Percentiles rank a stretch among this genome's conserved stretches.
Evolutionary conservation across 2,113 vertebrate species (phyloP).

Genomic region (Barnardius zonarius): DNA sequence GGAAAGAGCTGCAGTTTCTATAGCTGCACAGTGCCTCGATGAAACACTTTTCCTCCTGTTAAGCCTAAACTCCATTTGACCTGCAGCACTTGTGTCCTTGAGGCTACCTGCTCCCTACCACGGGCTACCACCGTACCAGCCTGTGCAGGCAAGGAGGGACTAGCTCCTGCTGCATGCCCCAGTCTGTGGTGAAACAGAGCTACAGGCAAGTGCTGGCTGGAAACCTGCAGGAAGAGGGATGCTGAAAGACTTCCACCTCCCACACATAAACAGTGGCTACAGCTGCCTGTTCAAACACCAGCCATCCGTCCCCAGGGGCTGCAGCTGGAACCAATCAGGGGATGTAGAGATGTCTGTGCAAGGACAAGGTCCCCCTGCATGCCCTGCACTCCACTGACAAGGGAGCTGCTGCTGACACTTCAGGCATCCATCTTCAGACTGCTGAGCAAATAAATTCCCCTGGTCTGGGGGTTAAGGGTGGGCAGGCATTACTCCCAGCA

Average conservation of each 20-base stretch:
- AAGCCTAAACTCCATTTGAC: background rate
- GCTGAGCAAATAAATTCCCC: background rate
- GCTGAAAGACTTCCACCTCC: background rate
- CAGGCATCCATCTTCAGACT: background rate
- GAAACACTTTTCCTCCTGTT: background rate
- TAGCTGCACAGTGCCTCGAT: background rate
- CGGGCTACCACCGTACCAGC: fast-evolving
- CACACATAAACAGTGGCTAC: background rate
- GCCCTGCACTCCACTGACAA: background rate
- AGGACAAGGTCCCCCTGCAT: background rate
- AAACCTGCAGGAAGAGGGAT: background rate
- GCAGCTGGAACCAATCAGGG: background rate
- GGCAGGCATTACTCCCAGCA: fast-evolving
- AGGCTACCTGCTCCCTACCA: background rate
- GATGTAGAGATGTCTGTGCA: background rate
- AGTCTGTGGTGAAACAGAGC: background rate
- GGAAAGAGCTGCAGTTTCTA: background rate
- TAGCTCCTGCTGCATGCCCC: fast-evolving
- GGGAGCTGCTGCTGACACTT: background rate
- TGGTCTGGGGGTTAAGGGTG: fast-evolving
- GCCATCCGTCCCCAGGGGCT: background rate
- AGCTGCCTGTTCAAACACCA: background rate
- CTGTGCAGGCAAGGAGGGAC: background rate
- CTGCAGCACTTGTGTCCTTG: background rate
- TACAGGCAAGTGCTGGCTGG: background rate